These are phyloP conservation scores for Prosapia bicincta DNA, from an alignment of 2,888 invertebrate genomes.

Conservation along the genomic window DNA sequence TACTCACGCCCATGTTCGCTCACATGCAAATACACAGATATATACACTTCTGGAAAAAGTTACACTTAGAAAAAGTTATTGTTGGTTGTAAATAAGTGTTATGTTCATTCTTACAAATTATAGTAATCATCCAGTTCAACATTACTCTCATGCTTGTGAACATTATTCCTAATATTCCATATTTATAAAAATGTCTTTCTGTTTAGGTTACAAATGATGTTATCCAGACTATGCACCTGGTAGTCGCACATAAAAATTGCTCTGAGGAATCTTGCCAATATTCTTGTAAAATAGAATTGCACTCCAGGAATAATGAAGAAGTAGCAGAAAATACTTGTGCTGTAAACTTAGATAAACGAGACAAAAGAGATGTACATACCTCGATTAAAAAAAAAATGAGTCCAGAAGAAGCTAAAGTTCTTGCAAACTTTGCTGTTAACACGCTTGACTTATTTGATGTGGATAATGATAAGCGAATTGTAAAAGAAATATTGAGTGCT, in stretches of 20 bases:
- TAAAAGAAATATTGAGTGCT: slow-evolving; percentile 48
- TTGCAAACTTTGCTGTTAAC: slow-evolving; percentile 50
- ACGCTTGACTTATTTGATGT: slow-evolving; percentile 50
- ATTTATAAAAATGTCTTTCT: no score
- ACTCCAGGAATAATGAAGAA: background rate
- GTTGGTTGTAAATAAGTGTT: no score
- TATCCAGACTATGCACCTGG: background rate
- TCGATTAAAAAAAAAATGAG: background rate
- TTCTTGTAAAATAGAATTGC: background rate
- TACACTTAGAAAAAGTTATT: no score
- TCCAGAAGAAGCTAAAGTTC: slow-evolving; percentile 40
- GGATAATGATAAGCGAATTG: slow-evolving; percentile 49
- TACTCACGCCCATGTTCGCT: no score
- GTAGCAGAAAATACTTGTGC: background rate
- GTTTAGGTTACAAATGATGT: background rate
- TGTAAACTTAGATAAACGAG: background rate
- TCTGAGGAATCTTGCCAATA: slow-evolving; percentile 34
- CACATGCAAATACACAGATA: no score
- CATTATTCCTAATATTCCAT: no score
- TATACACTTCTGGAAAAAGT: no score
- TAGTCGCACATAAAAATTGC: background rate
- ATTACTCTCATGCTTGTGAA: no score
- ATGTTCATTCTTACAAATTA: no score
- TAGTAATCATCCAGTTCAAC: no score
- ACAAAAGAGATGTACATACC: background rate